A percentile compares a stretch with the other conserved stretches of the same genome.
Evolutionary conservation across 2,113 vertebrate species (phyloP).

Genomic region (Onychostoma macrolepis): DNA sequence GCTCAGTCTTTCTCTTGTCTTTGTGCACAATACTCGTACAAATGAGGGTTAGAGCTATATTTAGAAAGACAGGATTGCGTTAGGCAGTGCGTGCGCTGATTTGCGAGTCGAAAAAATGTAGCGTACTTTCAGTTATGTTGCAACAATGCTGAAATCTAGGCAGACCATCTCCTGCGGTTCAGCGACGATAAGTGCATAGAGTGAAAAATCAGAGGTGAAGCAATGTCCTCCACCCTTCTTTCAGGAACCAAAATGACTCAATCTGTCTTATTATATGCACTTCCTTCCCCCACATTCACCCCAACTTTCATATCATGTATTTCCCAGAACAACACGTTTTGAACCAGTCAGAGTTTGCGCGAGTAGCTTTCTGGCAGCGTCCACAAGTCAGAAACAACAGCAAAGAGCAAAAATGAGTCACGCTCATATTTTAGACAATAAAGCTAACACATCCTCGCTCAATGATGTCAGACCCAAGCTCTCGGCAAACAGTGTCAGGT

Average conservation of each 20-base stretch:
- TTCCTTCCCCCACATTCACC: conserved; percentile 23
- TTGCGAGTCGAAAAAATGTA: not conserved
- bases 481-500: conserved; percentile 62
- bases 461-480: conserved; percentile 67
- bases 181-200: not conserved
- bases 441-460: conserved; percentile 58
- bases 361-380: conserved; percentile 19
- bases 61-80: not conserved
- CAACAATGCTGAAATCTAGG: conserved; percentile 25
- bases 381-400: conserved; percentile 54
- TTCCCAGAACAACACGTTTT: conserved; percentile 44
- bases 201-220: conserved; percentile 37
- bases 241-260: conserved; percentile 51
- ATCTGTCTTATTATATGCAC: conserved; percentile 47
- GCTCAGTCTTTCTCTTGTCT: conserved; percentile 27
- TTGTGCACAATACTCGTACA: not conserved
- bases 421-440: conserved; percentile 36
- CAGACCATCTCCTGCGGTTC: not conserved
- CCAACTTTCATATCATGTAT: conserved; percentile 30
- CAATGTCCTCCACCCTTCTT: conserved; percentile 23
- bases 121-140: not conserved
- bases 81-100: not conserved
- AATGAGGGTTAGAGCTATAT: not conserved
- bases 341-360: conserved; percentile 40
- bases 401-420: conserved; percentile 32